Evolutionary conservation across 2,113 vertebrate species (phyloP), one percentile per base, ranked within the genome.

Genomic region (Forbesichthys agassizii): DNA sequence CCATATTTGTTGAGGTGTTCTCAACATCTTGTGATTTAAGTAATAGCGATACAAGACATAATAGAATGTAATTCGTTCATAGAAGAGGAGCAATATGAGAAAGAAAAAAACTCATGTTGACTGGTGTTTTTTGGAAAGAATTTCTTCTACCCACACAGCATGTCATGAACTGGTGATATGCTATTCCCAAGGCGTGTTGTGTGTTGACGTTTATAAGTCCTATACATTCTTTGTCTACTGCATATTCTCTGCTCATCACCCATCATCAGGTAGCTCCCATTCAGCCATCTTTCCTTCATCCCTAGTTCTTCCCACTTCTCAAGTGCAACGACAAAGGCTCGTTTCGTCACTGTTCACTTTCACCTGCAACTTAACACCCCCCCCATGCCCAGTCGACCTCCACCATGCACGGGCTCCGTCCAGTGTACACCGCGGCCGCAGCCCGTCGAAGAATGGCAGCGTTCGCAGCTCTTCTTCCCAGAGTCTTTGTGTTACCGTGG

Each of bases 401-500:
- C 27, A 27, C 27, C 27, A 3, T 27, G 27, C 27, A 27, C 2
- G 20, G 0, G 47, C 74, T 81, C 82, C 71, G 65, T 74, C 64
- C 76, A 80, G 71, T 77, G 83, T 82, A 85, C 81, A 90, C 81
- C 27, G 27, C 27, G 78, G 77, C 52, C 36, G 64, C 66, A 66
- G 70, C 61, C 79, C 27, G 9, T 20, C 2, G 27, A 27, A 66
- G 84, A 88, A 86, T 84, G 80, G 81, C 64, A 9, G 36, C 75
- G 82, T 81, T 84, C 75, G 70, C 53, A 47, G 63, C 67, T 85
- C 74, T 55, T 78, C 77, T 85, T 84, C 61, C 67, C 51, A 27
- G 79, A 69, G 65, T 75, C 86, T 54, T 87, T 90, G 86, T 86
- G 84, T 52, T 72, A 68, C 49, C 64, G 78, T 82, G 84, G 54